Conservation (phyloP, 53 echinoderm and acorn worm species). For the Mesocentrotus franciscanus region DNA sequence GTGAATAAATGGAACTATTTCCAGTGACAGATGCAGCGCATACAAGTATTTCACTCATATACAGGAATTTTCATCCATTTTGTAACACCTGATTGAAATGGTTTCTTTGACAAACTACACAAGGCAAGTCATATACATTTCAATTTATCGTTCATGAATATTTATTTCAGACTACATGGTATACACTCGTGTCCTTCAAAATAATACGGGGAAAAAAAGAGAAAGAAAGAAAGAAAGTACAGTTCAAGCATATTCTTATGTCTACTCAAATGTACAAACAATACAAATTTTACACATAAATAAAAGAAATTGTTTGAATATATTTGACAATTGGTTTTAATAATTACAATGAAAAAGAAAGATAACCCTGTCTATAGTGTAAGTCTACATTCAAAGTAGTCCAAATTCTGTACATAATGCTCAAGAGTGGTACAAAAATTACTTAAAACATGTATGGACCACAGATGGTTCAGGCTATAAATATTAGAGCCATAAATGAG, state of each 20-base stretch:
- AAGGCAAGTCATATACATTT: not conserved
- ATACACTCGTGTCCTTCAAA: conserved; percentile 62
- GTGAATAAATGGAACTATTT: no score
- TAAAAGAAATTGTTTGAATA: conserved; percentile 51
- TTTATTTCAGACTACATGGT: conserved; percentile 69
- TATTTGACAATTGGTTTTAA: not conserved
- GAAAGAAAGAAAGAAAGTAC: conserved; percentile 16
- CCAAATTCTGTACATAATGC: conserved; percentile 60
- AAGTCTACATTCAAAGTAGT: conserved; percentile 38
- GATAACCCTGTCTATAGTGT: conserved; percentile 55
- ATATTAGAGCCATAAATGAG: not conserved
- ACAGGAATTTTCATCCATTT: no score
- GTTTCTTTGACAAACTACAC: not conserved
- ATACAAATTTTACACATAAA: conserved; percentile 63
- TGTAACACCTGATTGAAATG: not conserved
- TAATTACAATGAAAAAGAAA: conserved; percentile 13
- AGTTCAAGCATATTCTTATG: conserved; percentile 26
- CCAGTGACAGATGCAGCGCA: no score
- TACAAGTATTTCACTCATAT: no score
- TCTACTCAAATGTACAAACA: conserved; percentile 69
- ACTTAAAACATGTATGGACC: not conserved
- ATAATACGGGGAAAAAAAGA: not conserved
- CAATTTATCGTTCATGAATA: conserved; percentile 55
- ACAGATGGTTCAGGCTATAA: conserved; percentile 27
- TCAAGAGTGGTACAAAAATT: conserved; percentile 1